phyloP scores from a whole-genome alignment of 1,140 invertebrate genomes.

The Cotesia glomerata region DNA sequence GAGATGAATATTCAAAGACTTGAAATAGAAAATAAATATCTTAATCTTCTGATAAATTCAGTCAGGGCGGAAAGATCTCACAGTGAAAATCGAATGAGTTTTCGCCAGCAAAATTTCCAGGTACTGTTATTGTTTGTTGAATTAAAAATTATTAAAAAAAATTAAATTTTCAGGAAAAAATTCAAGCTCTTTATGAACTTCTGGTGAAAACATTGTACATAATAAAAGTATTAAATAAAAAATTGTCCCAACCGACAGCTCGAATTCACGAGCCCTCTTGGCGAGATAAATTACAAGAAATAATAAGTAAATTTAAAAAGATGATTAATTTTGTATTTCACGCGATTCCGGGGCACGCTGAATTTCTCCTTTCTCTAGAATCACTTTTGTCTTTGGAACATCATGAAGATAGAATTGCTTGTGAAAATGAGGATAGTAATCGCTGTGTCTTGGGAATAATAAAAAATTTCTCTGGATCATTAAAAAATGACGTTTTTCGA shows the following conservation, averaged over 20 bases:
- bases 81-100: too few relatives aligned
- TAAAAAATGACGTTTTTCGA: not conserved
- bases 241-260: not conserved
- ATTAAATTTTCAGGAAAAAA: constrained; percentile 36
- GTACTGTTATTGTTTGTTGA: not conserved
- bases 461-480: not conserved
- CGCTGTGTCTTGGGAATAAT: not conserved
- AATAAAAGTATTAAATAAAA: constrained; percentile 1
- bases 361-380: constrained; percentile 56
- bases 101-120: not conserved
- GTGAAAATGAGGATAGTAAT: not conserved
- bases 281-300: constrained; percentile 46
- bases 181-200: constrained; percentile 37
- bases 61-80: too few relatives aligned
- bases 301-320: constrained; percentile 59
- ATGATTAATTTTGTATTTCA: constrained; percentile 60
- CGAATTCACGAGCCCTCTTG: not conserved
- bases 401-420: not conserved
- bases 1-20: not conserved
- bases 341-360: constrained; percentile 54
- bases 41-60: not conserved
- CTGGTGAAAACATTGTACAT: constrained; percentile 37
- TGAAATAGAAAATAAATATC: not conserved
- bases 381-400: constrained; percentile 44
- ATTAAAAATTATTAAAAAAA: not conserved